Conservation (phyloP, 2,888 invertebrate species). For the Sipunculus nudus region DNA sequence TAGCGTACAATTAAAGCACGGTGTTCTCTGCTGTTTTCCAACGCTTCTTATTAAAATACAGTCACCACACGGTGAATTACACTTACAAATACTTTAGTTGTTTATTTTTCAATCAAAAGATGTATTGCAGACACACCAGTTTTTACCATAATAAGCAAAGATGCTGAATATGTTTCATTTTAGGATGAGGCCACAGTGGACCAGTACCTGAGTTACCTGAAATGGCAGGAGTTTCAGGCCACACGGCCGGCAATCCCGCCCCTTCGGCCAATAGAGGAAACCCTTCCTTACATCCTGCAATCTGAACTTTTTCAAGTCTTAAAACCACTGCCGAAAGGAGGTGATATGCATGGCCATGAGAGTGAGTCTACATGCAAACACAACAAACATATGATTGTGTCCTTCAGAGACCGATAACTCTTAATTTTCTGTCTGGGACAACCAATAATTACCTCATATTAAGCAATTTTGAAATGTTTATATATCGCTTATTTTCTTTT, state of each 20-base stretch:
- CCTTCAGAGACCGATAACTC: too few relatives aligned
- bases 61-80: too few relatives aligned
- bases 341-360: slow-evolving; percentile 41
- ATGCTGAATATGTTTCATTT: not conserved
- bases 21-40: not conserved
- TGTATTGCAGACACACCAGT: not conserved
- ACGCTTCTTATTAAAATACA: too few relatives aligned
- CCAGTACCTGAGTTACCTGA: slow-evolving; percentile 35
- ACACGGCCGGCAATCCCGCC: slow-evolving; percentile 33
- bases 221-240: slow-evolving; percentile 35
- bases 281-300: slow-evolving; percentile 19
- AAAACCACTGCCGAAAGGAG: slow-evolving; percentile 38
- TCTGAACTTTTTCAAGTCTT: slow-evolving; percentile 35
- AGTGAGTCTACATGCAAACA: too few relatives aligned
- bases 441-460: too few relatives aligned
- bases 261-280: slow-evolving; percentile 31
- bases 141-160: too few relatives aligned
- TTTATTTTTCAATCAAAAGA: not conserved
- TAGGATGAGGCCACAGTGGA: slow-evolving; percentile 35
- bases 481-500: too few relatives aligned
- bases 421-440: too few relatives aligned
- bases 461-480: too few relatives aligned
- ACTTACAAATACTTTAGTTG: too few relatives aligned
- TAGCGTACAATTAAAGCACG: not conserved
- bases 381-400: too few relatives aligned